These are phyloP conservation scores for Agrilus planipennis DNA, from an alignment of 1,140 invertebrate genomes.

Conservation along the genomic window DNA sequence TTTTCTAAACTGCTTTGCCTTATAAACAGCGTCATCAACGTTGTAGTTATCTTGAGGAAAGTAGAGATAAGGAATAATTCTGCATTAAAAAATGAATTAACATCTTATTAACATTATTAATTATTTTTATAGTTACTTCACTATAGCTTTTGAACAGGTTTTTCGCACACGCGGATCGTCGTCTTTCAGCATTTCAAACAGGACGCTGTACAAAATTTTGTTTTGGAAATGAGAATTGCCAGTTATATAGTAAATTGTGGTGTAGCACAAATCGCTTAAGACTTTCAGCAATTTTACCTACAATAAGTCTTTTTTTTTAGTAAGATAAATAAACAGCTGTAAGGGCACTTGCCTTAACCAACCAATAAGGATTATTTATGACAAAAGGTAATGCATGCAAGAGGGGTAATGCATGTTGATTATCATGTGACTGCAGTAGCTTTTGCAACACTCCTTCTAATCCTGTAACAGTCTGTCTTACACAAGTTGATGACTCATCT, in stretches of 20 bases:
- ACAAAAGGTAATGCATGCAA: constrained; percentile 51
- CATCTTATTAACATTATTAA: constrained; percentile 3
- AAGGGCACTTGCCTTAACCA: constrained; percentile 55
- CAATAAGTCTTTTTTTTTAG: constrained; percentile 9
- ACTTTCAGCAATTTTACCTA: constrained; percentile 48
- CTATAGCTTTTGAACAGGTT: constrained; percentile 53
- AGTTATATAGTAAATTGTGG: constrained; percentile 38
- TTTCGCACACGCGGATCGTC: constrained; percentile 66
- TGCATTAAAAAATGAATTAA: constrained; percentile 13
- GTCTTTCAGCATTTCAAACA: constrained; percentile 56
- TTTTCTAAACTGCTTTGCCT: constrained; percentile 32
- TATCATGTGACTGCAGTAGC: constrained; percentile 48
- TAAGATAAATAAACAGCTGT: constrained; percentile 3
- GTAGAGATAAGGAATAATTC: constrained; percentile 39
- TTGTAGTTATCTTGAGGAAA: constrained; percentile 28
- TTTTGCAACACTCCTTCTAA: constrained; percentile 45
- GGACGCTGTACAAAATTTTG: constrained; percentile 45
- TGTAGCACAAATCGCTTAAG: constrained; percentile 45
- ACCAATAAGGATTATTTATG: constrained; percentile 70
- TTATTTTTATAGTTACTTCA: constrained; percentile 57
- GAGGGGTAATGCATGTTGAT: constrained; percentile 37
- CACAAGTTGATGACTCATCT: constrained; percentile 55
- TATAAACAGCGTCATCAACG: constrained; percentile 36
- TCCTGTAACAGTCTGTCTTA: constrained; percentile 48
- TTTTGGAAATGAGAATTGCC: constrained; percentile 42